phyloP scores from a whole-genome alignment of 2,888 invertebrate species.

The Fabriciana adippe region DNA sequence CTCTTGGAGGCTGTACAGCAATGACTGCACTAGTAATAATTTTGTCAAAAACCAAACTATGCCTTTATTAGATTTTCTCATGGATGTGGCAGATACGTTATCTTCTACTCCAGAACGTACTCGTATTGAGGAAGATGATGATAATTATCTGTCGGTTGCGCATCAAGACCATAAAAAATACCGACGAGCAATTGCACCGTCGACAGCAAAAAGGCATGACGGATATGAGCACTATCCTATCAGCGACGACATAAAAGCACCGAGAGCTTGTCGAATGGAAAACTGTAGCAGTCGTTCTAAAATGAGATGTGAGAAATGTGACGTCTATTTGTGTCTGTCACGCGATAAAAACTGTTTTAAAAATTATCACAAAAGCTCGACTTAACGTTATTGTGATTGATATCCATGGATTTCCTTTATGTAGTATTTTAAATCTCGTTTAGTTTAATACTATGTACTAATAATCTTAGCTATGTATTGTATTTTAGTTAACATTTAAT shows the following conservation, averaged over 20 bases:
- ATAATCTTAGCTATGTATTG: too few relatives aligned
- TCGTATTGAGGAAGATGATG: constrained; percentile 2
- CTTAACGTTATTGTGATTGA: too few relatives aligned
- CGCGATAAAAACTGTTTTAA: constrained; percentile 35
- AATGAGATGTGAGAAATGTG: constrained; percentile 42
- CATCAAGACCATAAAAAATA: too few relatives aligned
- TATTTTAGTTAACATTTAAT: too few relatives aligned
- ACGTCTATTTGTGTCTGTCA: constrained; percentile 40
- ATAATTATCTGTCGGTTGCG: too few relatives aligned
- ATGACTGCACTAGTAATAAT: constrained; percentile 5
- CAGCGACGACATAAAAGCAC: constrained; percentile 42
- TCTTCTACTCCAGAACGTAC: constrained; percentile 12
- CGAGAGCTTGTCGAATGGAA: constrained; percentile 44
- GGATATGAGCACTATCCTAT: constrained; percentile 45
- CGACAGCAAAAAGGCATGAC: constrained; percentile 43
- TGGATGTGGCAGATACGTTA: constrained; percentile 7
- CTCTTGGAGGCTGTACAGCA: constrained; percentile 44
- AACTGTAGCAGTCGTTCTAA: constrained; percentile 39
- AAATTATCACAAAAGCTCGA: too few relatives aligned
- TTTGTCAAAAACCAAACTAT: constrained; percentile 13
- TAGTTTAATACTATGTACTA: too few relatives aligned
- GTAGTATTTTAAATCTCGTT: too few relatives aligned
- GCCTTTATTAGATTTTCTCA: constrained; percentile 5
- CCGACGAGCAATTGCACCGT: background rate
- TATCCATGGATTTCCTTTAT: too few relatives aligned